Evolutionary conservation across 2,113 vertebrate species (phyloP).

Genomic region (Corythoichthys haematopterus): DNA sequence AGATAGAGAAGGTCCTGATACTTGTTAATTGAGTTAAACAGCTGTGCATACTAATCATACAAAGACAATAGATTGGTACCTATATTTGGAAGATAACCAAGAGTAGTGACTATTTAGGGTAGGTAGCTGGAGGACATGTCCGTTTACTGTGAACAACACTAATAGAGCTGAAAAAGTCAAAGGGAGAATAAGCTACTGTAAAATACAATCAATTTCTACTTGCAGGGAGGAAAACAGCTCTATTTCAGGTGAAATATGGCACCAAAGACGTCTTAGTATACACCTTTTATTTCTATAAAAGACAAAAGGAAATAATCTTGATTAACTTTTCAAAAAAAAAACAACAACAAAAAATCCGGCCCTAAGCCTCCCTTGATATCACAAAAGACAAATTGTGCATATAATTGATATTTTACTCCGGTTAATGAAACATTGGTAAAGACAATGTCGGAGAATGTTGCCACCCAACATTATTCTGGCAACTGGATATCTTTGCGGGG

Average conservation of each 20-base stretch:
- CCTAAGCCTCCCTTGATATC: background rate
- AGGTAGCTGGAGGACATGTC: slow-evolving; percentile 28
- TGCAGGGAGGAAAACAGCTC: slow-evolving; percentile 3
- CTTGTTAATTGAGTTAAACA: background rate
- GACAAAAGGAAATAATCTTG: background rate
- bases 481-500: background rate
- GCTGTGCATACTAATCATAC: background rate
- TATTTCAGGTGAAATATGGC: slow-evolving; percentile 26
- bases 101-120: too few species aligned
- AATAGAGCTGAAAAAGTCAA: slow-evolving; percentile 51
- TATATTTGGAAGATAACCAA: background rate
- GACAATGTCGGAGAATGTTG: background rate
- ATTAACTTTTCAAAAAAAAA: background rate
- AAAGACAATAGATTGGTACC: background rate
- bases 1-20: background rate
- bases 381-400: background rate
- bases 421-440: background rate
- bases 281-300: slow-evolving; percentile 1
- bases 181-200: slow-evolving; percentile 38
- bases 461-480: background rate
- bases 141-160: slow-evolving; percentile 55
- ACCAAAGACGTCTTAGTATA: slow-evolving; percentile 3
- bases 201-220: slow-evolving; percentile 35
- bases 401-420: background rate
- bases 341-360: background rate